A percentile compares a stretch with the other conserved stretches of the same genome.
Conservation (phyloP, 2,113 vertebrate genomes). For the Alouatta palliata region DNA sequence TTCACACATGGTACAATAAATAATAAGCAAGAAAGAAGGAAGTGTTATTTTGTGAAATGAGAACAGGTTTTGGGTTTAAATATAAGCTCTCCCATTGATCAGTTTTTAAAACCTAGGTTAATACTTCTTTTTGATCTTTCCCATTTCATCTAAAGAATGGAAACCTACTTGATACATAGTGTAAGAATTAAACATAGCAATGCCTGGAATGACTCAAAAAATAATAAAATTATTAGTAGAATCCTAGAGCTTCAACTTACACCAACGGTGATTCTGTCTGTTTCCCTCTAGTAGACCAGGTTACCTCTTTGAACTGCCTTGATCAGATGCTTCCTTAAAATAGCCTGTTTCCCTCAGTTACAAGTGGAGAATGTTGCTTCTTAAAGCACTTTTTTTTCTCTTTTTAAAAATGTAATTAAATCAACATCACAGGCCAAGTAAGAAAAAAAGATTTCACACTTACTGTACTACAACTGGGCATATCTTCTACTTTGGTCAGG, state of each 20-base stretch:
- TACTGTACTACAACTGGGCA: conserved; percentile 23
- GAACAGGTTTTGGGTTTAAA: neutral
- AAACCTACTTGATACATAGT: neutral
- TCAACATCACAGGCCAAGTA: neutral
- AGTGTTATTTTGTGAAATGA: neutral
- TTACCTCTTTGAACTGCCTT: neutral
- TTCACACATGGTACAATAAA: neutral
- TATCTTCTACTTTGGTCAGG: conserved; percentile 32
- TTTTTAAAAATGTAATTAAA: conserved; percentile 56
- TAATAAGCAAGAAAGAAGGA: conserved; percentile 18
- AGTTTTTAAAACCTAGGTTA: conserved; percentile 11
- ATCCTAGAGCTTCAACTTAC: neutral
- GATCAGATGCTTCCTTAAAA: neutral
- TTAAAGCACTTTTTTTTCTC: neutral
- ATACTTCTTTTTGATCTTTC: neutral
- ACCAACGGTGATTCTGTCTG: neutral
- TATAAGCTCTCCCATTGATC: neutral
- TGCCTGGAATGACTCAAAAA: neutral
- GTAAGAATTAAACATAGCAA: neutral
- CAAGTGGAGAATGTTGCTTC: neutral
- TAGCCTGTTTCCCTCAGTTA: neutral
- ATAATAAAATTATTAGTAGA: neutral
- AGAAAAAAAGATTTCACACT: conserved; percentile 18
- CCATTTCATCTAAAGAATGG: neutral
- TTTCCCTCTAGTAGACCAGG: neutral